These are phyloP conservation scores for Oscheius sp. DNA, from an alignment of 1,140 invertebrate species.

Conservation along the genomic window DNA sequence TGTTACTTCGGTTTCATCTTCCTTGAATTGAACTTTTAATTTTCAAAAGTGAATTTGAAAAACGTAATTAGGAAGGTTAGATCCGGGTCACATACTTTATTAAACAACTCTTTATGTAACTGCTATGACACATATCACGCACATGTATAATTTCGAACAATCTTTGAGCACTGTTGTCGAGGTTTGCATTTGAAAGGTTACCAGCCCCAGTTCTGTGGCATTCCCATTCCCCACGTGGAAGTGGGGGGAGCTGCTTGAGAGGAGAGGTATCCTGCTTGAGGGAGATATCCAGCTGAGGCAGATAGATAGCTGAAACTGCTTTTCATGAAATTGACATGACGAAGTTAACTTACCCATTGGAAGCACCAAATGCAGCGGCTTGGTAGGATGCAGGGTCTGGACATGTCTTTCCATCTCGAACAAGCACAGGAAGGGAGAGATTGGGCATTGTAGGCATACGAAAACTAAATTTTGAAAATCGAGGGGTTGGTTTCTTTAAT, in stretches of 20 bases:
- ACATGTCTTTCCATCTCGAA: neutral
- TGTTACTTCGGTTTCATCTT: too few species aligned
- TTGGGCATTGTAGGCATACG: slow-evolving; percentile 9
- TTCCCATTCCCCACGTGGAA: too few species aligned
- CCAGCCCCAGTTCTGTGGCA: too few species aligned
- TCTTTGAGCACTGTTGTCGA: neutral
- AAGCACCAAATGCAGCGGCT: neutral
- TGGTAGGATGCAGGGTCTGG: neutral
- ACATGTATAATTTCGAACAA: neutral
- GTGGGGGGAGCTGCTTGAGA: slow-evolving; percentile 14
- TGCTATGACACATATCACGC: slow-evolving; percentile 1
- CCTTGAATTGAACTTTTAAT: too few species aligned
- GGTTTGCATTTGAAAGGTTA: too few species aligned
- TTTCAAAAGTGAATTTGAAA: too few species aligned
- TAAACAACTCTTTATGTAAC: neutral
- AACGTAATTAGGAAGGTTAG: too few species aligned
- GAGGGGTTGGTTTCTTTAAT: neutral
- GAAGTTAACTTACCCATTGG: neutral
- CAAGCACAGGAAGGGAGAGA: slow-evolving; percentile 10
- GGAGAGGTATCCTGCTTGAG: slow-evolving; percentile 6
- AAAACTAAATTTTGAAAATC: neutral
- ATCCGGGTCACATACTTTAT: too few species aligned
- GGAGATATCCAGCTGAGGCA: slow-evolving; percentile 19
- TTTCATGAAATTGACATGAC: slow-evolving; percentile 1
- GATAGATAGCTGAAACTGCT: slow-evolving; percentile 13